These are phyloP conservation scores for Coregonus suidteri DNA, from an alignment of 2,797 vertebrate species.

Conservation along the genomic window DNA sequence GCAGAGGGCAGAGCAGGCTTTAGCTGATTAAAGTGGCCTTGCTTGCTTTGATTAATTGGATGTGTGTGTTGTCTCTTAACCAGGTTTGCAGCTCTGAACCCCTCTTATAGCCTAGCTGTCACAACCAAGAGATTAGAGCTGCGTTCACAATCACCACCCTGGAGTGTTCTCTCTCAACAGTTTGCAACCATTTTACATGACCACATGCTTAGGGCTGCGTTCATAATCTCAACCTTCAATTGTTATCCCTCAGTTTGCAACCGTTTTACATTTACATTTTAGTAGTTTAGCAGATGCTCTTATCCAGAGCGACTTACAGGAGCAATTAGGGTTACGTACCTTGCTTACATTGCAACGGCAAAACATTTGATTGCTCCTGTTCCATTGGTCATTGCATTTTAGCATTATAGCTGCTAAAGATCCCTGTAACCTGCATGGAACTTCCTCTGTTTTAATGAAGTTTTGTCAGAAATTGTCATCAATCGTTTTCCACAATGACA, in stretches of 20 bases:
- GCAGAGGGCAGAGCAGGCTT: slow-evolving; percentile 27
- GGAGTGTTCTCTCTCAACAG: not conserved
- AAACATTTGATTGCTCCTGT: not conserved
- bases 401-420: not conserved
- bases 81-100: slow-evolving; percentile 30
- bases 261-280: too few relatives aligned
- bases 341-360: not conserved
- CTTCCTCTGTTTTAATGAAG: too few relatives aligned
- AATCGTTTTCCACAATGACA: not conserved
- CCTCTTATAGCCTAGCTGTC: not conserved
- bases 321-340: not conserved
- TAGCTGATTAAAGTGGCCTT: slow-evolving; percentile 63
- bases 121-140: slow-evolving; percentile 1
- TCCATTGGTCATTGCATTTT: not conserved
- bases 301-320: not conserved
- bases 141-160: not conserved
- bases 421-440: not conserved
- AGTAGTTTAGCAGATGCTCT: too few relatives aligned
- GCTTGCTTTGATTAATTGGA: slow-evolving; percentile 68
- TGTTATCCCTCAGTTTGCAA: too few relatives aligned
- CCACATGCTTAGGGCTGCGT: too few relatives aligned
- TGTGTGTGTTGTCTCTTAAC: slow-evolving; percentile 49
- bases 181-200: not conserved
- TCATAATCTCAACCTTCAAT: too few relatives aligned
- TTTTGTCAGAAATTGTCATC: not conserved